Base-by-base conservation (phyloP, 2,888 invertebrate species). In the Blastobasis lacticolella region DNA sequence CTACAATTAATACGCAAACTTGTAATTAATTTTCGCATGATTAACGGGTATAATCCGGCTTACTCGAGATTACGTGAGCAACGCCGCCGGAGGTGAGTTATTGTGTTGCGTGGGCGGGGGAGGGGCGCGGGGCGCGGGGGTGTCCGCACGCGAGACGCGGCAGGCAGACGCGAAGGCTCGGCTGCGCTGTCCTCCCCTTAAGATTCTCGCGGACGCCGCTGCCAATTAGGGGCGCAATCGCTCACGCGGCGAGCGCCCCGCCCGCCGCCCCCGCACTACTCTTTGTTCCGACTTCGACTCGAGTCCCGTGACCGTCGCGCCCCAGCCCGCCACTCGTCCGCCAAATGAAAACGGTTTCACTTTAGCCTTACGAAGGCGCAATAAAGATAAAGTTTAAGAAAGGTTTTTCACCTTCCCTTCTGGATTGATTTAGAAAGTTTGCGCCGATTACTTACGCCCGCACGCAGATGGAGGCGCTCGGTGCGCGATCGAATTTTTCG, bases 211-310 rank as follows among this genome's bases (percentile, higher is more conserved):
- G 88, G 81, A 86, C 87, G 88, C 88, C 89, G 81, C 75, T 81
- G 82, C 89, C 89, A 88, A 89, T 89, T 89, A 89, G 85, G 85
- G 79, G 77, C 81, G 85, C 88, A 88, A 88, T 88, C 88, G 82
- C 86, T 89, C 89, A 88, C 79, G 81, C 84, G 83, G 83, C 79
- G 75, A 75, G 79, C 62, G 61, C 60, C 66, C 70, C 65, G 67
- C 72, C 70, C 67, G 61, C 62, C 66, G 64, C 69, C 64, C 63
- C 53, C 60, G 61, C 73, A 71, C 71, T 71, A 74, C 69, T 80
- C 83, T 81, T 78, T 80, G 82, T 82, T 80, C 72, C 78, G 73
- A 71, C 75, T 75, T 23, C 23, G 23, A 23, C 23, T 23, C 23
- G 23, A 23, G 23, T 23, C n/a, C 75, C 75, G 75, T 71, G 63